Conservation (phyloP, 2,888 invertebrate species). For the Cybosia mesomella region DNA sequence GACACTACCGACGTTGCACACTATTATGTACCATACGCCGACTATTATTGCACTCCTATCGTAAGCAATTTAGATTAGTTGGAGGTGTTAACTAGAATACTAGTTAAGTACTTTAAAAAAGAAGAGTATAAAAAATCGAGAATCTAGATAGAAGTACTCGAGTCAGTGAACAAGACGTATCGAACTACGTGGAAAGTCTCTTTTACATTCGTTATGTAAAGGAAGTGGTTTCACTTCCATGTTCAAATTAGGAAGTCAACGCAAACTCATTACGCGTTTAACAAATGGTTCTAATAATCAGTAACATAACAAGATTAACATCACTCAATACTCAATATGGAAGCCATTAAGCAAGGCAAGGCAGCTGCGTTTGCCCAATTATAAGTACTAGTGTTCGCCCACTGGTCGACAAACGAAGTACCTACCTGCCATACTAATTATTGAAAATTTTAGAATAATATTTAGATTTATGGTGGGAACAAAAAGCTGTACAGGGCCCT, state of each 20-base stretch:
- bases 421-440: too few relatives aligned
- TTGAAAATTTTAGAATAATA: too few relatives aligned
- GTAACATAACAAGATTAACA: background rate
- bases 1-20: too few relatives aligned
- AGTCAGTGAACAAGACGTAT: background rate
- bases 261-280: conserved; percentile 40
- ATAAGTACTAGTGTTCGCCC: background rate
- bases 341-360: background rate
- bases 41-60: too few relatives aligned
- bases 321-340: conserved; percentile 1
- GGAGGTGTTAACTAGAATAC: background rate
- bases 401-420: background rate
- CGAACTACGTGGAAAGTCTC: conserved; percentile 48
- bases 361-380: background rate
- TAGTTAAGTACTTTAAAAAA: background rate
- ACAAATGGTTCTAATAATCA: conserved; percentile 33
- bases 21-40: background rate
- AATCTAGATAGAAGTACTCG: background rate
- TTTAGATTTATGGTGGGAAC: too few relatives aligned
- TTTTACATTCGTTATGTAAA: conserved; percentile 50
- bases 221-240: conserved; percentile 58
- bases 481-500: too few relatives aligned
- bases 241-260: conserved; percentile 53
- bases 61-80: background rate
- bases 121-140: background rate